Base-by-base conservation (phyloP, 2,113 vertebrate genomes). In the Pomatostomus ruficeps region DNA sequence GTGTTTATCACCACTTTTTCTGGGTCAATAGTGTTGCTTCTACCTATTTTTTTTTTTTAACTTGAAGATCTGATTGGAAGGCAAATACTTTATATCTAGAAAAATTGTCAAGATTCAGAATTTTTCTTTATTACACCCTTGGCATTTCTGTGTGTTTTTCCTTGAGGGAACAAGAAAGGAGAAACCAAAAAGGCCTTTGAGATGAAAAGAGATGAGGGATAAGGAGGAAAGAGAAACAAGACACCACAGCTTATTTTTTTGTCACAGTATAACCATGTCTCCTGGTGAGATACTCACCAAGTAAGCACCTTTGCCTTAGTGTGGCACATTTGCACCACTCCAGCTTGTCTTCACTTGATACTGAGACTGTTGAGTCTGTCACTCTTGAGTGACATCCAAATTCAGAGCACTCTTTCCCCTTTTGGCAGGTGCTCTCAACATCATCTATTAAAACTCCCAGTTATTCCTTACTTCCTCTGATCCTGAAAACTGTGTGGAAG, bases 381-480 rank as follows among this genome's bases (percentile, higher is more conserved):
- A 19, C 5, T 58, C 11, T 38, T 1, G 0, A 21, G 24, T 38
- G 29, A 9, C 26, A n/a, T 51, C 28, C 35, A 72, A 26, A 90
- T 55, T 72, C 46, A 71, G 33, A 77, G 11, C 28, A 26, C 29
- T 14, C 0, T 54, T 89, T 58, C 7, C 28, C 8, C 6, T 11
- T 76, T 80, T 9, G 5, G 2, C 4, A 25, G 11, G 5, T 62
- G 11, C 14, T 88, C 10, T 36, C 49, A 65, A 14, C 6, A 65
- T 4, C 0, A 0, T 23, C 24, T 28, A 12, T 45, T 48, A 40
- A 93, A 59, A 28, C 9, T 38, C 7, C 5, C 21, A 49, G 11
- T 51, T 68, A 17, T 59, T 80, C 24, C 12, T 42, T 33, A 13
- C 1, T 48, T 83, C 9, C 9, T 46, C 36, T 52, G 28, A 10